Conservation (phyloP, 1,140 invertebrate genomes). For the Branchinecta lindahli region DNA sequence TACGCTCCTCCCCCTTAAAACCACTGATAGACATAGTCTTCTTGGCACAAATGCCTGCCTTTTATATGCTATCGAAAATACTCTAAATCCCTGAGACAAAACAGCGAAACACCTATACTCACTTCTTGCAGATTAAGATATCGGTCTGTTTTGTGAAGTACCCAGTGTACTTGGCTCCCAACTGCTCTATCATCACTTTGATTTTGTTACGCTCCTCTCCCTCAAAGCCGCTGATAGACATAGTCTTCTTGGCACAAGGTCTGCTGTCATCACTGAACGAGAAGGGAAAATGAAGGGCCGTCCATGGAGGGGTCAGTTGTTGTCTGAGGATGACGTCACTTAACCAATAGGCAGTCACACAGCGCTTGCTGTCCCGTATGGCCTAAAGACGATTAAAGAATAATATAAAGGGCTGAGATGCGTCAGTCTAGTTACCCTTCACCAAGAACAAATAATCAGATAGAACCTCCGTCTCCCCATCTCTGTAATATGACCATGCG, state of each 20-base stretch:
- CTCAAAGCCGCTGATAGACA: slow-evolving; percentile 70
- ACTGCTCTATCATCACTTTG: slow-evolving; percentile 63
- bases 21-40: slow-evolving; percentile 41
- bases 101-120: slow-evolving; percentile 18
- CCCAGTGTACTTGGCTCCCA: slow-evolving; percentile 62
- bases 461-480: too few species aligned
- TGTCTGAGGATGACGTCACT: slow-evolving; percentile 71
- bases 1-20: too few species aligned
- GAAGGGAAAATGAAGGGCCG: slow-evolving; percentile 41
- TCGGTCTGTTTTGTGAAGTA: slow-evolving; percentile 41
- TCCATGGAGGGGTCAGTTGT: slow-evolving; percentile 74
- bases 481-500: too few species aligned
- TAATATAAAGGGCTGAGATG: slow-evolving; percentile 11
- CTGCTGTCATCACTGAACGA: slow-evolving; percentile 34
- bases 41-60: slow-evolving; percentile 38
- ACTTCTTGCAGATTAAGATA: slow-evolving; percentile 46
- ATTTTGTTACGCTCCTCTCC: slow-evolving; percentile 60
- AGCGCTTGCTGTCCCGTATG: slow-evolving; percentile 58
- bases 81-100: neutral
- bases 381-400: slow-evolving; percentile 36
- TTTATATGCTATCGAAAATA: too few species aligned
- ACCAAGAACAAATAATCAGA: too few species aligned
- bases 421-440: too few species aligned
- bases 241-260: slow-evolving; percentile 43
- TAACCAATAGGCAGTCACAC: slow-evolving; percentile 86